These are phyloP conservation scores for Gavialis gangeticus DNA, from an alignment of 2,113 vertebrate species.

Conservation along the genomic window DNA sequence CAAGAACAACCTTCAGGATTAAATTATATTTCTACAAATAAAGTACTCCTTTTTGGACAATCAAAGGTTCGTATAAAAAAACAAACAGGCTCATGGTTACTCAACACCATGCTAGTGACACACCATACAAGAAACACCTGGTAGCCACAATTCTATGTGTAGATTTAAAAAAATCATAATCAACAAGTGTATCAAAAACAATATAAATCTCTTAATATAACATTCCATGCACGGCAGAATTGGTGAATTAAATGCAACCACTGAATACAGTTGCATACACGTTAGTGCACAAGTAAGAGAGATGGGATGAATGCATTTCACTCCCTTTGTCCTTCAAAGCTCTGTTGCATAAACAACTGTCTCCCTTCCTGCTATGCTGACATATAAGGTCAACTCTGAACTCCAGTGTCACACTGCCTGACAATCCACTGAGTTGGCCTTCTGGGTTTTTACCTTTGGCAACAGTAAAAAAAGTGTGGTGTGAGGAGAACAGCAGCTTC, in stretches of 20 bases:
- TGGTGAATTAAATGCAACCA: background rate
- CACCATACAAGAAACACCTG: background rate
- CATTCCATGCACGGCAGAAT: background rate
- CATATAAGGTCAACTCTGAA: slow-evolving; percentile 43
- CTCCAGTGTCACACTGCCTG: background rate
- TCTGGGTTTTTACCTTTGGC: background rate
- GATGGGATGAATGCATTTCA: background rate
- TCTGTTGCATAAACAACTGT: background rate
- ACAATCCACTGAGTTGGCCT: slow-evolving; percentile 7
- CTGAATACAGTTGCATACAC: background rate
- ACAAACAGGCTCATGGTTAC: background rate
- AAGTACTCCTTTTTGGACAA: background rate
- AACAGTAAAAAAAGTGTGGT: background rate
- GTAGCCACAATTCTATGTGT: background rate
- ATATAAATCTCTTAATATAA: background rate
- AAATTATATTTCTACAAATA: background rate
- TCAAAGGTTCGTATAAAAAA: too few species aligned
- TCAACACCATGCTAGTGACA: background rate
- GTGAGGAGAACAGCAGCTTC: slow-evolving; percentile 40
- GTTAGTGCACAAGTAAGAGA: background rate
- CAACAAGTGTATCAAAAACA: background rate
- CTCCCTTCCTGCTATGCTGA: background rate
- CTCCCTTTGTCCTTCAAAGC: background rate
- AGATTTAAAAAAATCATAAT: background rate
- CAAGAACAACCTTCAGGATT: fast-evolving